Evolutionary conservation across 2,113 vertebrate species (phyloP).

Genomic region (Brachyistius frenatus): DNA sequence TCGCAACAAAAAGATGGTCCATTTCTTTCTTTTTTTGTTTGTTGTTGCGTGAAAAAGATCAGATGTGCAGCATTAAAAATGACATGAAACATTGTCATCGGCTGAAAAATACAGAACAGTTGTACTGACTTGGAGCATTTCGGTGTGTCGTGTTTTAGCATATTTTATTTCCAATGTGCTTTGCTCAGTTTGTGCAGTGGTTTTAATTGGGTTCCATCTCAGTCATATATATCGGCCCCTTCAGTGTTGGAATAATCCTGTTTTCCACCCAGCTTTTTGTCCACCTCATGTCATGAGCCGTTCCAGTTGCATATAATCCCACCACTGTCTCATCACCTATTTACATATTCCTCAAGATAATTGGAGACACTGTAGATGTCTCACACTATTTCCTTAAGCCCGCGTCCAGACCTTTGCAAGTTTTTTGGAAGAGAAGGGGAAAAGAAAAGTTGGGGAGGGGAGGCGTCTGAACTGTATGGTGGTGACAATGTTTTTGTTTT

Average conservation of each 20-base stretch:
- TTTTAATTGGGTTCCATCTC: constrained; percentile 32
- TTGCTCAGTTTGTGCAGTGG: constrained; percentile 20
- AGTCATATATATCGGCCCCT: constrained; percentile 49
- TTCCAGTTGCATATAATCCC: constrained; percentile 77
- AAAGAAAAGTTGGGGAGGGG: constrained; percentile 43
- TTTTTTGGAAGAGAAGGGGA: constrained; percentile 63
- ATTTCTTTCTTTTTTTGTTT: constrained; percentile 56
- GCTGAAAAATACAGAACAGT: not conserved
- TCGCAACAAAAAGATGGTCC: constrained; percentile 51
- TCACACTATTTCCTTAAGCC: constrained; percentile 76
- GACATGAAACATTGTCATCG: not conserved
- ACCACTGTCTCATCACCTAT: constrained; percentile 74
- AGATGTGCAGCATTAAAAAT: constrained; percentile 31
- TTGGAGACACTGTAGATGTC: constrained; percentile 73
- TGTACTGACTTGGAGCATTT: too few relatives aligned
- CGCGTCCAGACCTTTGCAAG: constrained; percentile 50
- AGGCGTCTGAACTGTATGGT: constrained; percentile 59
- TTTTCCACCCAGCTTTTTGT: constrained; percentile 77
- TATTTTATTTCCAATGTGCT: not conserved
- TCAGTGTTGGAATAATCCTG: constrained; percentile 75
- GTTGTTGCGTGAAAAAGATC: constrained; percentile 26
- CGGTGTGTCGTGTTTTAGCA: not conserved
- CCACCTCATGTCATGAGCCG: constrained; percentile 70
- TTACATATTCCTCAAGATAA: constrained; percentile 81
- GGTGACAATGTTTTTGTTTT: constrained; percentile 82